Conservation (phyloP, 92 coral and sea anemone genomes). For the Porites rus region DNA sequence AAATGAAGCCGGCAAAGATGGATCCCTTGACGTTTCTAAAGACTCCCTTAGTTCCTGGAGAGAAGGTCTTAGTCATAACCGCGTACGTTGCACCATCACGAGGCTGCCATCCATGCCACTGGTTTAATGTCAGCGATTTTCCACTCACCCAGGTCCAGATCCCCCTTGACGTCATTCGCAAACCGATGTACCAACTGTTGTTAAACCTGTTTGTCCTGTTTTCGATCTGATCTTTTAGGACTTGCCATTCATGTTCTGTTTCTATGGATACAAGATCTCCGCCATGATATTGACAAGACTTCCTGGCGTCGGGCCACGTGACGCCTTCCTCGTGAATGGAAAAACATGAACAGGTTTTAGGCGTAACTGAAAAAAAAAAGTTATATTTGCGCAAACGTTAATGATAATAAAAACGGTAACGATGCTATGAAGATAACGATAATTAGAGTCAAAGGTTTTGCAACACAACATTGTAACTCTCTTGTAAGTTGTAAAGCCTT, state of each 20-base stretch:
- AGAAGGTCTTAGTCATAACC: constrained; percentile 6
- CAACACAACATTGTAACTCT: no score
- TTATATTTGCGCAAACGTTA: not conserved
- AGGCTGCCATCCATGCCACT: constrained; percentile 71
- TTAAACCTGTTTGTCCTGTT: constrained; percentile 60
- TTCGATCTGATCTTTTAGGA: constrained; percentile 51
- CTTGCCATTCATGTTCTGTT: constrained; percentile 62
- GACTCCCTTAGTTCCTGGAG: constrained; percentile 18
- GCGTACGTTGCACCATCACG: constrained; percentile 26
- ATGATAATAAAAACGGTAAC: no score
- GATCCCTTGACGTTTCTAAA: constrained; percentile 6
- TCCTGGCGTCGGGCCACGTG: constrained; percentile 31
- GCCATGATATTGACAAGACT: constrained; percentile 33
- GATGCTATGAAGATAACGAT: no score
- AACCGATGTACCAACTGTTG: constrained; percentile 69
- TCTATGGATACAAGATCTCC: constrained; percentile 74
- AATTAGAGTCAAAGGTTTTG: no score
- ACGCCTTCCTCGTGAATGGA: constrained; percentile 30
- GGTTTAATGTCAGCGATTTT: constrained; percentile 51
- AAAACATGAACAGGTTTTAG: constrained; percentile 24
- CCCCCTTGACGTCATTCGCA: constrained; percentile 2
- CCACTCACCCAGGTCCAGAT: constrained; percentile 75
- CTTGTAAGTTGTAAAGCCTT: no score
- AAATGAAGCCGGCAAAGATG: constrained; percentile 24
- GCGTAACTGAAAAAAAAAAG: not conserved